A percentile compares a stretch with the other conserved stretches of the same genome.
Conservation (phyloP, 2,888 invertebrate genomes). For the Eudemis profundana region DNA sequence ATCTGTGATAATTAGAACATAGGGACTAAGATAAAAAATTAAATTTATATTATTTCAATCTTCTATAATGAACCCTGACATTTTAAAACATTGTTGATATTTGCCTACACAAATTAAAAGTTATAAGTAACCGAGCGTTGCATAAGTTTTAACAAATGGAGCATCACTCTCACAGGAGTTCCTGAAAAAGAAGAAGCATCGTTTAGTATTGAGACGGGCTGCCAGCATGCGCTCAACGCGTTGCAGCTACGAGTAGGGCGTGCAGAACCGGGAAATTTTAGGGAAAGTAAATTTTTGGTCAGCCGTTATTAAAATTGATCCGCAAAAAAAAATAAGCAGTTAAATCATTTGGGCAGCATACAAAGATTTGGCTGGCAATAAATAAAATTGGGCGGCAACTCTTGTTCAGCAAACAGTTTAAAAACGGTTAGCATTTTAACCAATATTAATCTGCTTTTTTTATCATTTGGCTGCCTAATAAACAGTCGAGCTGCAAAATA, state of each 20-base stretch:
- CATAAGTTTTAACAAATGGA: conserved; percentile 97
- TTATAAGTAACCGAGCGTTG: conserved; percentile 97
- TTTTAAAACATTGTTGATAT: conserved; percentile 77
- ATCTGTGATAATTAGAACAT: conserved; percentile 74
- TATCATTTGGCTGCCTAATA: too few relatives aligned
- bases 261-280: too few relatives aligned
- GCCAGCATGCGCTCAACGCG: neutral
- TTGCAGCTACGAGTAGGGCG: neutral
- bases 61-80: conserved; percentile 64
- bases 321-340: too few relatives aligned
- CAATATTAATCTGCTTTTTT: too few relatives aligned
- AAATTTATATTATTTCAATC: conserved; percentile 66
- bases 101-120: conserved; percentile 88
- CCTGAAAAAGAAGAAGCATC: conserved; percentile 86
- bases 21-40: conserved; percentile 79
- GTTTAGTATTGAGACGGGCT: conserved; percentile 30
- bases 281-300: too few relatives aligned
- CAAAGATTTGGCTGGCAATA: too few relatives aligned
- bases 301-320: too few relatives aligned
- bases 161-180: conserved; percentile 94
- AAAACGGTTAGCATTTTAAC: too few relatives aligned
- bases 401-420: too few relatives aligned
- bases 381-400: too few relatives aligned
- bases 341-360: too few relatives aligned
- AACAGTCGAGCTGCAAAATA: too few relatives aligned